Evolutionary conservation across 1,140 invertebrate genomes (phyloP), one percentile per base, ranked within the genome.

Genomic region (Calliopsis andreniformis): DNA sequence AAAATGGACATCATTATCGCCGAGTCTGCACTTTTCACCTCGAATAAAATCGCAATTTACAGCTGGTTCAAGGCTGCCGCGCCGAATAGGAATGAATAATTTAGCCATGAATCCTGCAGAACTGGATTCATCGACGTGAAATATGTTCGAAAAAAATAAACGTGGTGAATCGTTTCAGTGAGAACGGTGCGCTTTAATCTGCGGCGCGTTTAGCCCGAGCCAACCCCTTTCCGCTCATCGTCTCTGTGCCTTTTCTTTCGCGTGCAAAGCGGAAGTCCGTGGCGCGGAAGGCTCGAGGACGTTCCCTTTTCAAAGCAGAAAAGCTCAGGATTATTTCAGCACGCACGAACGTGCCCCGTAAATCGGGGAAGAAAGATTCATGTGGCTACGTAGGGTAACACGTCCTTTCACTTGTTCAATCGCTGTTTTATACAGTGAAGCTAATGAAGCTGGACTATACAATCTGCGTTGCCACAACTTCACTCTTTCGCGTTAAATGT

Each of bases 281-380:
- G 70, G 49, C 55, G 61, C 70, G 70, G 70, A 73, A 73, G 39
- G 14, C 70, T 64, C 70, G 69, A 72, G 61, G 61, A 73, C 28
- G 16, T 66, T 55, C 70, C 28, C 70, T 73, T 66, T 73, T 73
- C 70, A 73, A 73, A 73, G 61, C 49, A n/a, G 25, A 42, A 45
- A 73, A 55, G 61, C 49, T 25, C 10, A 4, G 28, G 47, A 53
- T 72, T 72, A 62, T 62, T 64, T 43, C 18, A 30, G 55, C 59
- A 55, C 28, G 70, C 59, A 30, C 42, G 70, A 14, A 42, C 7
- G 18, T 49, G 23, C 10, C 45, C 20, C 32, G 25, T 64, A 30
- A 30, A 63, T 72, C 59, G 45, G 5, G 16, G 49, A 53, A 30
- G 23, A 62, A 71, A 72, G 47, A 64, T 72, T 53, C 35, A 39